Conservation (phyloP, 2,888 invertebrate species). For the Homarus gammarus region DNA sequence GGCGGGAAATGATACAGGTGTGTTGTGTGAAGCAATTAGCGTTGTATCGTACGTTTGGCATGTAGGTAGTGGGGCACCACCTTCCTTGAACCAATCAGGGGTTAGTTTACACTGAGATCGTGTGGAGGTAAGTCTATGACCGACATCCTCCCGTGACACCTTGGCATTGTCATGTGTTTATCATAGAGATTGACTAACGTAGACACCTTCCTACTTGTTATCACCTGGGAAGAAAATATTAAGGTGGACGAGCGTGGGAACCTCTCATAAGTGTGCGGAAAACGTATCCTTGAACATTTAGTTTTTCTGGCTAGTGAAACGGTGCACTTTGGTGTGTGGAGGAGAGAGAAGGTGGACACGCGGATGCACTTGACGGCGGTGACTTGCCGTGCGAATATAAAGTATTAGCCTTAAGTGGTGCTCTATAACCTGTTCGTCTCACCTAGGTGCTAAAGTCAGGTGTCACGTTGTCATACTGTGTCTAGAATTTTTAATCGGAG, state of each 20-base stretch:
- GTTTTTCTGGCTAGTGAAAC: background rate
- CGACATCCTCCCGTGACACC: background rate
- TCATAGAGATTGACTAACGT: background rate
- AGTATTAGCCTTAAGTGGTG: too few relatives aligned
- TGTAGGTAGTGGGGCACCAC: conserved; percentile 40
- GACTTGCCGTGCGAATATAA: too few relatives aligned
- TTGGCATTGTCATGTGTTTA: conserved; percentile 14
- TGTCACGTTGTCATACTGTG: too few relatives aligned
- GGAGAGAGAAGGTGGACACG: too few relatives aligned
- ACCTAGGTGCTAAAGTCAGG: too few relatives aligned
- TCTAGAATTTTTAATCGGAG: too few relatives aligned
- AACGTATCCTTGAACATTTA: background rate
- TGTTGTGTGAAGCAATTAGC: background rate
- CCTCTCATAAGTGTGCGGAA: too few relatives aligned
- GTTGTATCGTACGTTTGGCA: conserved; percentile 40
- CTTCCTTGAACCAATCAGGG: conserved; percentile 31
- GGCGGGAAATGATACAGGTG: too few relatives aligned
- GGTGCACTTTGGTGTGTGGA: background rate
- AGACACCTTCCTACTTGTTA: background rate
- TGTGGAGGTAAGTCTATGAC: background rate
- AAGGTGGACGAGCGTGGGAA: background rate
- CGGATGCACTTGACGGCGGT: too few relatives aligned
- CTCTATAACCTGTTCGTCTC: too few relatives aligned
- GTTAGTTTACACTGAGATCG: conserved; percentile 44
- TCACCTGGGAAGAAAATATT: background rate